Conservation (phyloP, 2,888 invertebrate genomes). For the Aricia artaxerxes region DNA sequence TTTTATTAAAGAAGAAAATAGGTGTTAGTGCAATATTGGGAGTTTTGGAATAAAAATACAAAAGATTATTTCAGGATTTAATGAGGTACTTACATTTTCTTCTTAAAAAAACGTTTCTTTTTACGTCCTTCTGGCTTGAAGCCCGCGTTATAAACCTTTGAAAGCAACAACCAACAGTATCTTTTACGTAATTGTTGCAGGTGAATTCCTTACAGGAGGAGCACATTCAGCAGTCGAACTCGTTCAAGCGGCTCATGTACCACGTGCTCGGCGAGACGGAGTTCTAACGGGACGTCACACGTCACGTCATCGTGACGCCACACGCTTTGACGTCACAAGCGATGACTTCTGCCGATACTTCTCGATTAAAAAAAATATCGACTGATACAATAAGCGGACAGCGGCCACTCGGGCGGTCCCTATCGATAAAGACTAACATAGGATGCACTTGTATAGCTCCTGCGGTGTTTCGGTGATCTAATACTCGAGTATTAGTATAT, state of each 20-base stretch:
- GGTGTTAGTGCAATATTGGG: too few species aligned
- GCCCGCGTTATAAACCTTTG: not conserved
- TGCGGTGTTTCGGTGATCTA: slow-evolving; percentile 76
- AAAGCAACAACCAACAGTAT: not conserved
- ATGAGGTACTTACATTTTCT: too few species aligned
- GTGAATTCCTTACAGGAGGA: slow-evolving; percentile 87
- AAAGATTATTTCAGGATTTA: too few species aligned
- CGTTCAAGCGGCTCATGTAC: slow-evolving; percentile 95
- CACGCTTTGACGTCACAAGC: not conserved
- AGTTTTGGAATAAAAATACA: too few species aligned
- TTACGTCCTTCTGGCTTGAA: too few species aligned
- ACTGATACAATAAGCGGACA: not conserved
- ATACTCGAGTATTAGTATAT: slow-evolving; percentile 80
- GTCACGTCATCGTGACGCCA: not conserved
- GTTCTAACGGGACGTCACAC: slow-evolving; percentile 58
- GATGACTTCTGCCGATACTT: not conserved
- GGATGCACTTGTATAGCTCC: slow-evolving; percentile 67
- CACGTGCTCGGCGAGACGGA: slow-evolving; percentile 91
- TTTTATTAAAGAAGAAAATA: too few species aligned
- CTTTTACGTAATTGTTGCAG: slow-evolving; percentile 58
- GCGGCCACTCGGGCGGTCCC: slow-evolving; percentile 44
- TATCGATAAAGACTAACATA: slow-evolving; percentile 76
- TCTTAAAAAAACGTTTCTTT: too few species aligned
- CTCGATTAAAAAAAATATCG: not conserved
- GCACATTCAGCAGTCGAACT: slow-evolving; percentile 93